Evolutionary conservation across 2,888 invertebrate genomes (phyloP).

Genomic region (Nomada fucata): DNA sequence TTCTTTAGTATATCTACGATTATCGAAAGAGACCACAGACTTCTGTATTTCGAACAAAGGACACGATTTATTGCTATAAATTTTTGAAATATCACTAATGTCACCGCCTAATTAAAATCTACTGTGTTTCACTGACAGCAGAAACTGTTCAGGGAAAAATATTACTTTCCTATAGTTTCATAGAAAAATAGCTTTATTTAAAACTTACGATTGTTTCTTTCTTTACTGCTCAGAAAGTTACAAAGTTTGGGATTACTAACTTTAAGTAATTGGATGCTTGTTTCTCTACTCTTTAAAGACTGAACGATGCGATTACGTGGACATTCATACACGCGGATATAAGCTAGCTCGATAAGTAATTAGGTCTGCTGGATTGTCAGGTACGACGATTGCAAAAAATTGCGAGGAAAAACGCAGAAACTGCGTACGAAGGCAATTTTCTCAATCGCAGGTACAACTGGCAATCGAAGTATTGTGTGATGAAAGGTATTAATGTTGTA

Average conservation of each 20-base stretch:
- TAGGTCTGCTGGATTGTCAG: constrained; percentile 63
- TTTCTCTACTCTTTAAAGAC: constrained; percentile 67
- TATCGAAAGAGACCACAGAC: constrained; percentile 17
- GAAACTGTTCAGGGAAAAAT: constrained; percentile 72
- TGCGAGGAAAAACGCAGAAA: constrained; percentile 35
- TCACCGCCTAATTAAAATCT: constrained; percentile 41
- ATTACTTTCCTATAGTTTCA: constrained; percentile 73
- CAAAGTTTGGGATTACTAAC: constrained; percentile 75
- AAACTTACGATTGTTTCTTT: constrained; percentile 58
- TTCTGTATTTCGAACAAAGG: constrained; percentile 6
- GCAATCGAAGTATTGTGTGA: constrained; percentile 69
- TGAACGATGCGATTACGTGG: constrained; percentile 66
- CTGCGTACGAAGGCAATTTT: constrained; percentile 48
- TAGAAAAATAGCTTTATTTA: constrained; percentile 77
- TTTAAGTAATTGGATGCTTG: constrained; percentile 68
- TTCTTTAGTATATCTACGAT: neutral
- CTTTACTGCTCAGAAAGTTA: constrained; percentile 68
- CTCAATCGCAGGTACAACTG: constrained; percentile 57
- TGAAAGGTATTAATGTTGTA: constrained; percentile 74
- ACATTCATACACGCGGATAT: constrained; percentile 66
- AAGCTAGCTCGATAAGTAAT: constrained; percentile 66
- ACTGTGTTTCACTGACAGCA: constrained; percentile 50
- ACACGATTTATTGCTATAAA: constrained; percentile 27
- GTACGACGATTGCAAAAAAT: constrained; percentile 57
- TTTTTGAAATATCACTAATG: constrained; percentile 24